These are phyloP conservation scores for Ictalurus punctatus DNA, from an alignment of 2,113 vertebrate species.

Conservation along the genomic window DNA sequence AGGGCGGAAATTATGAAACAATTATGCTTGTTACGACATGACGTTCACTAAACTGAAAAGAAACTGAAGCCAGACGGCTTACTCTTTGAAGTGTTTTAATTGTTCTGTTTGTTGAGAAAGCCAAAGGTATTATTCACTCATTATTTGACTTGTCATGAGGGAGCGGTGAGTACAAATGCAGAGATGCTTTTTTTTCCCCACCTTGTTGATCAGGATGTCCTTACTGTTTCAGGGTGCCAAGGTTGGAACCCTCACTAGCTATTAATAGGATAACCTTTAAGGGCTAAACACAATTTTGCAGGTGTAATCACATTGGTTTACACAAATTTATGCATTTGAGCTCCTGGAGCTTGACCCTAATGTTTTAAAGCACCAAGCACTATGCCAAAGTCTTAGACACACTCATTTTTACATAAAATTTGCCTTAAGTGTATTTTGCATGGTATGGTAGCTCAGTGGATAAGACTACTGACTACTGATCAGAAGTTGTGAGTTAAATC, in stretches of 20 bases:
- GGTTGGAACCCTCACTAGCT: not conserved
- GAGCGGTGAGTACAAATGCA: constrained; percentile 20
- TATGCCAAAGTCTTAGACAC: not conserved
- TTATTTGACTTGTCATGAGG: constrained; percentile 45
- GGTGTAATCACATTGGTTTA: not conserved
- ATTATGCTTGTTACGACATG: constrained; percentile 51
- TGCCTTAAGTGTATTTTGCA: not conserved
- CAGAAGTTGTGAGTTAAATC: no score
- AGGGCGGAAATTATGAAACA: constrained; percentile 45
- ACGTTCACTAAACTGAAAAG: constrained; percentile 37
- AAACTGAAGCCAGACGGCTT: constrained; percentile 22
- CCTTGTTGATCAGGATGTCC: constrained; percentile 25
- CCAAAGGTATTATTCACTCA: constrained; percentile 43
- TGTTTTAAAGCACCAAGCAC: not conserved
- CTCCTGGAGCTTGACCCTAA: not conserved
- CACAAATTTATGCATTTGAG: no score
- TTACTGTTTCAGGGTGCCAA: not conserved
- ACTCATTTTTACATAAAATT: not conserved
- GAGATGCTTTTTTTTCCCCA: not conserved
- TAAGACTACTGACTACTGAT: no score
- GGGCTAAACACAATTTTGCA: no score
- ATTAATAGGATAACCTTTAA: not conserved
- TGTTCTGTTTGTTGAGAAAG: constrained; percentile 52
- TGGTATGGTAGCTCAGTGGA: no score
- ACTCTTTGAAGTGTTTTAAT: constrained; percentile 52